Evolutionary conservation across 2,113 vertebrate genomes (phyloP).

Genomic region (Cyprinus carpio): DNA sequence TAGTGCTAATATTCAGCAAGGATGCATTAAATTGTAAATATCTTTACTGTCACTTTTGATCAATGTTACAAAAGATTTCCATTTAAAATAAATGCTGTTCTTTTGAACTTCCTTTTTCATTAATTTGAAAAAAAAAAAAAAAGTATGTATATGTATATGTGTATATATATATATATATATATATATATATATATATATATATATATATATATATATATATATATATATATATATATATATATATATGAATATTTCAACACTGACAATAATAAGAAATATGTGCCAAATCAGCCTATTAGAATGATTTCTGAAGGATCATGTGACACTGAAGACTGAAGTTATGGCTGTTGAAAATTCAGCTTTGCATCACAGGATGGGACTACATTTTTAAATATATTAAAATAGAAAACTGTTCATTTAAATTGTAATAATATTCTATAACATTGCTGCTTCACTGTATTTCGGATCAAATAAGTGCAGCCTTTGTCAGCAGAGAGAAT

Average conservation of each 20-base stretch:
- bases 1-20: background rate
- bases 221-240: too few relatives aligned
- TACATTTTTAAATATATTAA: background rate
- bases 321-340: background rate
- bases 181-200: too few relatives aligned
- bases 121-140: too few relatives aligned
- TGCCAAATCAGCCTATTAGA: background rate
- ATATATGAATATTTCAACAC: background rate
- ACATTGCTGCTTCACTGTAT: too few relatives aligned
- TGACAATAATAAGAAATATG: background rate
- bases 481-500: too few relatives aligned
- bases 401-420: too few relatives aligned
- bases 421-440: too few relatives aligned
- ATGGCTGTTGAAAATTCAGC: background rate
- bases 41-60: background rate
- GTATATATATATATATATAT: too few relatives aligned
- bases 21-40: background rate
- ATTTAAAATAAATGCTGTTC: background rate
- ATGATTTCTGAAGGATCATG: background rate
- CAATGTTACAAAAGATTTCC: background rate
- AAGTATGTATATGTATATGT: too few relatives aligned
- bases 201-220: too few relatives aligned
- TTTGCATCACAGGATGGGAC: background rate
- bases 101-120: background rate
- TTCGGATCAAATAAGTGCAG: too few relatives aligned